phyloP scores from a whole-genome alignment of 2,113 vertebrate species.

The Colius striatus region DNA sequence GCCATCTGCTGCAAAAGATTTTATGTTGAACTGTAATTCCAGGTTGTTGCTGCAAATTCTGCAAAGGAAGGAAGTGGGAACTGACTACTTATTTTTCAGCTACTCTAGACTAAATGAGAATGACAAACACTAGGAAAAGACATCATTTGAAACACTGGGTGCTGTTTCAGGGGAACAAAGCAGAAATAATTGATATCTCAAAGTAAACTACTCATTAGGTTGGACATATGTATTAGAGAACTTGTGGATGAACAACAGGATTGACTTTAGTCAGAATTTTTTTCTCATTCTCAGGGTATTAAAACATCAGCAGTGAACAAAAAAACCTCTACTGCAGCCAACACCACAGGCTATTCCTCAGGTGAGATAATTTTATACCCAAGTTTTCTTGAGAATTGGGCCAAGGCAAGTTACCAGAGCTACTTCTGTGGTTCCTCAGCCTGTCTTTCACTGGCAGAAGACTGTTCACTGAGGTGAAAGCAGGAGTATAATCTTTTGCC shows the following conservation, averaged over 20 bases:
- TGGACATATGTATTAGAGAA: not conserved
- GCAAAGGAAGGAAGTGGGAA: conserved; percentile 22
- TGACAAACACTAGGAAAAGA: conserved; percentile 20
- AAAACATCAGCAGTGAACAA: not conserved
- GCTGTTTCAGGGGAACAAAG: not conserved
- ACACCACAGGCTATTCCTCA: not conserved
- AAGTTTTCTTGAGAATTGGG: not conserved
- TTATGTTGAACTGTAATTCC: conserved; percentile 29
- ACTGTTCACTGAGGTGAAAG: not conserved
- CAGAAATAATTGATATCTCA: conserved; percentile 23
- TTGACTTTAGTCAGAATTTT: not conserved
- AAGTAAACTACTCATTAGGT: not conserved
- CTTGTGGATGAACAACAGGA: not conserved
- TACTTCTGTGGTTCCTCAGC: not conserved
- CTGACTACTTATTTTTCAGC: conserved; percentile 30
- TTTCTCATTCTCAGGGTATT: not conserved
- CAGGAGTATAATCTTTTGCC: not conserved
- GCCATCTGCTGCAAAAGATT: conserved; percentile 32
- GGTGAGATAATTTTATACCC: not conserved
- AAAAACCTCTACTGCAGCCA: not conserved
- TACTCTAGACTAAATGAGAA: conserved; percentile 17
- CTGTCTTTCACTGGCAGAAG: not conserved
- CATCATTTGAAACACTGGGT: conserved; percentile 1
- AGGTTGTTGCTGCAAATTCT: conserved; percentile 47
- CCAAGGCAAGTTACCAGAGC: not conserved